phyloP scores from a whole-genome alignment of 2,113 vertebrate species.

The Heteronetta atricapilla region DNA sequence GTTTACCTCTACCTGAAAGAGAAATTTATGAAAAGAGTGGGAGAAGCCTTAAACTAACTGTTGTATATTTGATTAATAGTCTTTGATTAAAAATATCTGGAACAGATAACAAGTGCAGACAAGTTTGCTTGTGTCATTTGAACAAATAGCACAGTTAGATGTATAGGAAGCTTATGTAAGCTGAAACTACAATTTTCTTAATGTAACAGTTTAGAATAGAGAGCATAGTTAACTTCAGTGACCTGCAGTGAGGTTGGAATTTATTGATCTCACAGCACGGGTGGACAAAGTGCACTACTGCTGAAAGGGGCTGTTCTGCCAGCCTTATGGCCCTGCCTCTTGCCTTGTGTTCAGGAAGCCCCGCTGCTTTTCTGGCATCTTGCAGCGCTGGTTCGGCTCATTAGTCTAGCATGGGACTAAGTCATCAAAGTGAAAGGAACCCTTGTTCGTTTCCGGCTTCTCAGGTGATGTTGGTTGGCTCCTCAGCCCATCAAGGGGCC shows the following conservation, averaged over 20 bases:
- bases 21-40: neutral
- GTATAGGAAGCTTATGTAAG: neutral
- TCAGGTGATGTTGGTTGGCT: neutral
- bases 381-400: neutral
- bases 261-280: neutral
- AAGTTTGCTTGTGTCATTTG: neutral
- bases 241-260: neutral
- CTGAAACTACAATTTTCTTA: neutral
- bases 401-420: neutral
- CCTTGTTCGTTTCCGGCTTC: rapidly evolving
- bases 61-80: neutral
- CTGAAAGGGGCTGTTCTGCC: neutral
- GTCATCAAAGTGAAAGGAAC: neutral
- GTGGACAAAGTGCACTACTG: neutral
- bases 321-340: neutral
- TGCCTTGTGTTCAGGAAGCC: neutral
- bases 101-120: neutral
- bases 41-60: neutral
- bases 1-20: neutral
- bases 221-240: neutral
- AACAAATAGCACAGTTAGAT: neutral
- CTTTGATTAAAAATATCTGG: neutral
- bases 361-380: neutral
- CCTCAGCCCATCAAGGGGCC: neutral
- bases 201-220: neutral